Base-by-base conservation (phyloP, 2,797 vertebrate genomes). In the Salarias fasciatus region DNA sequence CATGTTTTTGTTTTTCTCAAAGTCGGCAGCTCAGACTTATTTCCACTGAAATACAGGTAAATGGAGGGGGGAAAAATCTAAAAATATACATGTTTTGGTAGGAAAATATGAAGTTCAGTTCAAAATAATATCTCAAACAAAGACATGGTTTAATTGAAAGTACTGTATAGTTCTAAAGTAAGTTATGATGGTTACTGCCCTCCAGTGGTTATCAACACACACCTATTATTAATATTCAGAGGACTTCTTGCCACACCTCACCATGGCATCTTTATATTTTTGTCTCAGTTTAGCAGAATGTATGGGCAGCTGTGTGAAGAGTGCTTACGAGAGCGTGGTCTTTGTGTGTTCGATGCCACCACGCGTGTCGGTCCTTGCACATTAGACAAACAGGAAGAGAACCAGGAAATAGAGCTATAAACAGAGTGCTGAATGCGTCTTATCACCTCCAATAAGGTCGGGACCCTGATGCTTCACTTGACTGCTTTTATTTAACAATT, bases 341-440 rank as follows among this genome's bases (percentile, higher is more conserved):
- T 50, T 44, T 8, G 24, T 76, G 85, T 84, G 84, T 85, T 77
- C 83, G 55, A 69, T 80, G 61, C 58, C 68, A 91, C 83, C 84
- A 94, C 52, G 94, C 93, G 89, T 94, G 94, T 86, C 43, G 91
- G 91, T 84, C 63, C 88, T 88, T 84, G 86, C 88, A 87, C 86
- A 88, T 81, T 49, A 80, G 0, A 83, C 72, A 88, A 94, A 92
- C 91, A 95, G 93, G 92, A 95, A 94, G 88, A 88, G 77, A 82
- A 86, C 80, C 88, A 83, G 83, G 82, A 90, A 84, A 83, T 66
- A 53, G 54, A 77, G 71, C 72, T 18, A 45, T 67, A 77, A 76
- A 83, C 69, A 75, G 55, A 46, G 38, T 46, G 60, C 64, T 59
- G 53, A 45, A 40, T 49, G 66, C 51, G 53, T 71, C 43, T 80